These are phyloP conservation scores for Chloroclysta siterata DNA, from an alignment of 2,888 invertebrate species.

Conservation along the genomic window DNA sequence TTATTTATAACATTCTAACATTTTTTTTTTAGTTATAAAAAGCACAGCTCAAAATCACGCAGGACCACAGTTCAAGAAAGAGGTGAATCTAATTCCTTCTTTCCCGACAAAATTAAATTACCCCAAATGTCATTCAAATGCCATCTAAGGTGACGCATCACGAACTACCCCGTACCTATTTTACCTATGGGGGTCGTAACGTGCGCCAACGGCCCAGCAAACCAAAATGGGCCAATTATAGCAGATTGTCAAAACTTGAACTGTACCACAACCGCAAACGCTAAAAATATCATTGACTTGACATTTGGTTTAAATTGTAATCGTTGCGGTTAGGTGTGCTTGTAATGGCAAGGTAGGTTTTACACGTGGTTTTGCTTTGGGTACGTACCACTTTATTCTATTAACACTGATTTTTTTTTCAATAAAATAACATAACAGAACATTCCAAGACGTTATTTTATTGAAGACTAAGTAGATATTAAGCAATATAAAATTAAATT, in stretches of 20 bases:
- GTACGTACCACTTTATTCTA: too few species aligned
- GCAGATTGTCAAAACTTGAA: conserved; percentile 69
- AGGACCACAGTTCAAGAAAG: neutral
- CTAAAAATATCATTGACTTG: conserved; percentile 58
- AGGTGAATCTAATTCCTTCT: neutral
- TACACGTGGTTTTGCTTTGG: conserved; percentile 5
- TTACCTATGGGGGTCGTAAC: neutral
- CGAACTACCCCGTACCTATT: neutral
- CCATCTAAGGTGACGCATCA: conserved; percentile 19
- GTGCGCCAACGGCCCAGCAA: conserved; percentile 37
- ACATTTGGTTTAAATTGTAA: conserved; percentile 61
- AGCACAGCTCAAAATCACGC: neutral
- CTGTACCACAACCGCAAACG: conserved; percentile 53
- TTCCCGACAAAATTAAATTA: conserved; percentile 5
- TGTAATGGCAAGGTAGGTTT: conserved; percentile 5
- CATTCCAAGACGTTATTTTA: too few species aligned
- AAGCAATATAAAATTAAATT: too few species aligned
- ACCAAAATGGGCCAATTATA: conserved; percentile 55
- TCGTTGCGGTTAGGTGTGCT: conserved; percentile 48
- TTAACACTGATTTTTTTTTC: too few species aligned
- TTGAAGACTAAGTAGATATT: too few species aligned
- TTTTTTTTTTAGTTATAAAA: neutral
- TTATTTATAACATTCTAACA: too few species aligned
- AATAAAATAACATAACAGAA: too few species aligned
- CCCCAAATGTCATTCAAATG: conserved; percentile 22